Conservation (phyloP, 2,113 vertebrate genomes). For the Pluvianellus socialis region DNA sequence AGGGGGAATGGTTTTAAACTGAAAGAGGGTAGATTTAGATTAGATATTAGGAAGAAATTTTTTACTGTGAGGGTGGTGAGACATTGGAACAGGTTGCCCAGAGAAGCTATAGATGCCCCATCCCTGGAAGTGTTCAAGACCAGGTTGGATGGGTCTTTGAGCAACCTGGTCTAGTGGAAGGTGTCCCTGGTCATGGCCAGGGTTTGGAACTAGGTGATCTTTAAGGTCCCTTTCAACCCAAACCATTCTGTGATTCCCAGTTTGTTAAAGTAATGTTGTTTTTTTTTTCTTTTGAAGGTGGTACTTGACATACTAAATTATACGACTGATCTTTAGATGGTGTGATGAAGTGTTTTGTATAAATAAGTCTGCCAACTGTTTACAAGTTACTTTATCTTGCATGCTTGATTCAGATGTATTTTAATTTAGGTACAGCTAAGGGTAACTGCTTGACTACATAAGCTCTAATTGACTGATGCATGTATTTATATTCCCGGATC, state of each 20-base stretch:
- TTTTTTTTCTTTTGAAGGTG: background rate
- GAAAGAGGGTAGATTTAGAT: background rate
- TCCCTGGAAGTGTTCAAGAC: background rate
- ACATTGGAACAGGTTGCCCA: background rate
- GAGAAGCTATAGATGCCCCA: background rate
- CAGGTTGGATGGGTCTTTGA: background rate
- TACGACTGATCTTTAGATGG: background rate
- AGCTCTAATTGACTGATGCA: conserved; percentile 33
- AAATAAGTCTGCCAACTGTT: background rate
- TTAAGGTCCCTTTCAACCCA: background rate
- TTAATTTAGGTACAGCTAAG: background rate
- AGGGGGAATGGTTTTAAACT: background rate
- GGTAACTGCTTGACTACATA: conserved; percentile 23
- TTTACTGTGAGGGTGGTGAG: background rate
- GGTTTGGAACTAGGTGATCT: background rate
- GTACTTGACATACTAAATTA: conserved; percentile 18
- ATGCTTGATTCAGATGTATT: background rate
- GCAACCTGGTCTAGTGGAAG: background rate
- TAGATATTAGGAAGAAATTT: background rate
- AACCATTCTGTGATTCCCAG: background rate
- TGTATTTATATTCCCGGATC: conserved; percentile 32
- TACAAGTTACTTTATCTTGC: background rate
- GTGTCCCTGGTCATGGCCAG: background rate
- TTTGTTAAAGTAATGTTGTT: background rate
- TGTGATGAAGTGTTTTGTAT: conserved; percentile 13